Conservation (phyloP, 2,888 invertebrate species). For the Agapostemon virescens region DNA sequence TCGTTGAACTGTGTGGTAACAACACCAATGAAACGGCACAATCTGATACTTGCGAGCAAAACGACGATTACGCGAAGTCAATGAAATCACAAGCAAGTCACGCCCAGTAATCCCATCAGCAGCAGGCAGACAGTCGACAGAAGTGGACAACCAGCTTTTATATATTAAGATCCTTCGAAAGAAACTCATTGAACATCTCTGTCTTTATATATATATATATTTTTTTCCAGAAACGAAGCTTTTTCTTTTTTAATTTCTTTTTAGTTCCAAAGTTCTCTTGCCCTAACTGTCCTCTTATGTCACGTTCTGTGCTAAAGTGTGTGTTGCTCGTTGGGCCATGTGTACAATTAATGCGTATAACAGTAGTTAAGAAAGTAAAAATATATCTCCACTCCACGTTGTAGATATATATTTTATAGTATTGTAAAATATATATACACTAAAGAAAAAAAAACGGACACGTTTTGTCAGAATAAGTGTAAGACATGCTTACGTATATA, state of each 20-base stretch:
- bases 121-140: constrained; percentile 73
- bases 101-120: constrained; percentile 65
- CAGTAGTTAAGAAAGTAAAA: constrained; percentile 42
- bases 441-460: constrained; percentile 30
- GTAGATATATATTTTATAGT: constrained; percentile 28
- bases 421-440: constrained; percentile 34
- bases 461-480: constrained; percentile 48
- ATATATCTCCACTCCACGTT: constrained; percentile 35
- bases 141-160: constrained; percentile 59
- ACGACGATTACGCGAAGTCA: constrained; percentile 49
- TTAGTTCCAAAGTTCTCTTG: constrained; percentile 28
- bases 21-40: constrained; percentile 54
- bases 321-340: constrained; percentile 33
- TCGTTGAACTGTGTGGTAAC: constrained; percentile 28
- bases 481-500: constrained; percentile 68
- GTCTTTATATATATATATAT: too few relatives aligned
- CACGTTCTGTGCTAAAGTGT: constrained; percentile 43
- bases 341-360: constrained; percentile 53
- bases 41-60: constrained; percentile 47
- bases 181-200: constrained; percentile 15
- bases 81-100: constrained; percentile 53
- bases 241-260: too few relatives aligned
- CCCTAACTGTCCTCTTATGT: constrained; percentile 55
- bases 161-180: constrained; percentile 38
- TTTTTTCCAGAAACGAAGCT: constrained; percentile 16